phyloP scores from a whole-genome alignment of 2,113 vertebrate genomes.

The Hemibagrus wyckioides region DNA sequence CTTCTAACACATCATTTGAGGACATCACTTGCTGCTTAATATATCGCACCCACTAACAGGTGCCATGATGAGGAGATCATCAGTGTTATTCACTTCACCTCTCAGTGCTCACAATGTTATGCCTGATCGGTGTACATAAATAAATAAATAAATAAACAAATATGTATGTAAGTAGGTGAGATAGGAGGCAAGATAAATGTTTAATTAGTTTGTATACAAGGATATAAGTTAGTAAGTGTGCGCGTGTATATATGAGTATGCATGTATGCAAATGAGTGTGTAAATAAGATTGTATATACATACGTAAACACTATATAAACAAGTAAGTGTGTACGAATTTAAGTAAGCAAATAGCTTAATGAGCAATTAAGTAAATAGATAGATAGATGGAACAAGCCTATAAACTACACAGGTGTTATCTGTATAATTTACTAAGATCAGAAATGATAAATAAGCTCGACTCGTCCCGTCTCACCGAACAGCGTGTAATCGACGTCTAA shows the following conservation, averaged over 20 bases:
- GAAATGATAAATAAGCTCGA: background rate
- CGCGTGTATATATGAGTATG: background rate
- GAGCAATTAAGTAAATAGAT: background rate
- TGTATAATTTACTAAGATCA: background rate
- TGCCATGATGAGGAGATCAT: too few species aligned
- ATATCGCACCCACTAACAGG: too few species aligned
- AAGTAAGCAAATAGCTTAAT: background rate
- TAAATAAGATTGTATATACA: background rate
- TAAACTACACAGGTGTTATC: background rate
- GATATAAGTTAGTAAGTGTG: background rate
- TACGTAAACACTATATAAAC: background rate
- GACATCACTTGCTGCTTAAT: too few species aligned
- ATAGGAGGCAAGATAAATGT: too few species aligned
- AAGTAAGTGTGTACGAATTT: background rate
- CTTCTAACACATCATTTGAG: too few species aligned
- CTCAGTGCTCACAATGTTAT: too few species aligned
- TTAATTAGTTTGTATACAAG: too few species aligned
- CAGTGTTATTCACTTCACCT: too few species aligned
- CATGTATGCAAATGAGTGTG: background rate
- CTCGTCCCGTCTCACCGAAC: conserved; percentile 82
- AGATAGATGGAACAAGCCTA: background rate
- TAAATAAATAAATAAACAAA: too few species aligned
- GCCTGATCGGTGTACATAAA: too few species aligned
- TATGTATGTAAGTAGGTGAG: too few species aligned
- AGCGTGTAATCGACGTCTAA: conserved; percentile 97